Conservation (phyloP, 2,797 vertebrate genomes). For the Epinephelus coioides region DNA sequence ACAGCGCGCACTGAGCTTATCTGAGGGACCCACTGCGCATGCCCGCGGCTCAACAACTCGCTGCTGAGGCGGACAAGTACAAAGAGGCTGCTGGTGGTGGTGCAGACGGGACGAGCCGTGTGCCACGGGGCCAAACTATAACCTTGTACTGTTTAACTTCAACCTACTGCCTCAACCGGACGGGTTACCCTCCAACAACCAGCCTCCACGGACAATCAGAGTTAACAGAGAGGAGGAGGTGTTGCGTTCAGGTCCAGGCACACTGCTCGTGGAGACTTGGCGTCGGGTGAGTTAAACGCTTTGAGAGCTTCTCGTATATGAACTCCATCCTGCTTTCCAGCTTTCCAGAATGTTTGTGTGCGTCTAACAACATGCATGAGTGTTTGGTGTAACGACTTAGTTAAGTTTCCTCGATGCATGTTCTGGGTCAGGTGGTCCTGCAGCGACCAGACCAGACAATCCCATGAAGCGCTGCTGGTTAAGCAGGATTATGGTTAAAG, state of each 20-base stretch:
- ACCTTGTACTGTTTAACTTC: background rate
- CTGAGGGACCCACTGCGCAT: slow-evolving; percentile 71
- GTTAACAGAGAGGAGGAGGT: background rate
- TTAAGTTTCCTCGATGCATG: background rate
- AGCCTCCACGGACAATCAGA: background rate
- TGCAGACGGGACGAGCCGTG: slow-evolving; percentile 22
- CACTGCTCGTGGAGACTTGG: slow-evolving; percentile 21
- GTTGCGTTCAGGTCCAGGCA: slow-evolving; percentile 16
- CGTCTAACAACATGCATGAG: background rate
- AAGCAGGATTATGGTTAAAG: slow-evolving; percentile 73
- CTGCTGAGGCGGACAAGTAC: slow-evolving; percentile 65
- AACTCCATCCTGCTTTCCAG: too few relatives aligned
- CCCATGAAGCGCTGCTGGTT: slow-evolving; percentile 74
- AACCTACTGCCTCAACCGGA: background rate
- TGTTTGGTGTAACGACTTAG: fast-evolving
- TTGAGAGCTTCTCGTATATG: background rate
- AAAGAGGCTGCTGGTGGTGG: slow-evolving; percentile 64
- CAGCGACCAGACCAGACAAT: slow-evolving; percentile 64
- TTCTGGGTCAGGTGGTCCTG: slow-evolving; percentile 55
- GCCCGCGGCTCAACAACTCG: slow-evolving; percentile 39
- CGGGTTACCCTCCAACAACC: fast-evolving
- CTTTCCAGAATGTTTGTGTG: too few relatives aligned
- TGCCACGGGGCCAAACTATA: background rate
- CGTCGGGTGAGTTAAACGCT: slow-evolving; percentile 57
- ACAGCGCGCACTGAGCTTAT: background rate